phyloP scores from a whole-genome alignment of 1,140 invertebrate genomes.

The Chelonus insularis region DNA sequence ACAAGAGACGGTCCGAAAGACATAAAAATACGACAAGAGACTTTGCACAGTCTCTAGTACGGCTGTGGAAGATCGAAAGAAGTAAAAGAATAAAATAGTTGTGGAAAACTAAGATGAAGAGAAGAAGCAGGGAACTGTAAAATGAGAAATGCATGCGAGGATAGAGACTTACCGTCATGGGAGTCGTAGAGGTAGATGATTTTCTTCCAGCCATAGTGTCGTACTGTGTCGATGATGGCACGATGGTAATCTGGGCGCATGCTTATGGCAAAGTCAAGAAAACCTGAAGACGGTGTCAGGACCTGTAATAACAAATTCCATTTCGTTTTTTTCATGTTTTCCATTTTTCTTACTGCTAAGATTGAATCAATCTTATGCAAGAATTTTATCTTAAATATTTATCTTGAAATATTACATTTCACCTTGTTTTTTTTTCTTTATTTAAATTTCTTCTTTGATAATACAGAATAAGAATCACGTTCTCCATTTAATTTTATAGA shows the following conservation, averaged over 20 bases:
- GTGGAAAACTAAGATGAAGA: neutral
- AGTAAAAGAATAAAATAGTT: neutral
- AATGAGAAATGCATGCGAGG: conserved; percentile 50
- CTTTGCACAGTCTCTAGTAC: too few relatives aligned
- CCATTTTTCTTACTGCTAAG: neutral
- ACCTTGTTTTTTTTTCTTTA: neutral
- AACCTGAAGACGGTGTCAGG: conserved; percentile 79
- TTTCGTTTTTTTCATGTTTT: conserved; percentile 10
- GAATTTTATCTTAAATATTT: neutral
- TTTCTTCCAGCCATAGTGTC: conserved; percentile 88
- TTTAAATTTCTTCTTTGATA: too few relatives aligned
- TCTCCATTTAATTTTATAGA: too few relatives aligned
- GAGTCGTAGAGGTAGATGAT: conserved; percentile 95
- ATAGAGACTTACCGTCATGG: conserved; percentile 81
- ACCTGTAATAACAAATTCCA: conserved; percentile 60
- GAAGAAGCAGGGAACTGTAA: conserved; percentile 29
- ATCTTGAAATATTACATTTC: neutral
- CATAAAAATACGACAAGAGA: too few relatives aligned
- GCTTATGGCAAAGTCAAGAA: conserved; percentile 86
- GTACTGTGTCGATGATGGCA: conserved; percentile 90
- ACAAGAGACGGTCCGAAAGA: too few relatives aligned
- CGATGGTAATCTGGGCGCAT: conserved; percentile 94
- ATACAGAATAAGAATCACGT: too few relatives aligned
- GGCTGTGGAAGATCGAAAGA: neutral
- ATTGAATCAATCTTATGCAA: neutral